These are phyloP conservation scores for Chlorospingus semifuscus DNA, from an alignment of 2,797 vertebrate genomes.

Conservation along the genomic window DNA sequence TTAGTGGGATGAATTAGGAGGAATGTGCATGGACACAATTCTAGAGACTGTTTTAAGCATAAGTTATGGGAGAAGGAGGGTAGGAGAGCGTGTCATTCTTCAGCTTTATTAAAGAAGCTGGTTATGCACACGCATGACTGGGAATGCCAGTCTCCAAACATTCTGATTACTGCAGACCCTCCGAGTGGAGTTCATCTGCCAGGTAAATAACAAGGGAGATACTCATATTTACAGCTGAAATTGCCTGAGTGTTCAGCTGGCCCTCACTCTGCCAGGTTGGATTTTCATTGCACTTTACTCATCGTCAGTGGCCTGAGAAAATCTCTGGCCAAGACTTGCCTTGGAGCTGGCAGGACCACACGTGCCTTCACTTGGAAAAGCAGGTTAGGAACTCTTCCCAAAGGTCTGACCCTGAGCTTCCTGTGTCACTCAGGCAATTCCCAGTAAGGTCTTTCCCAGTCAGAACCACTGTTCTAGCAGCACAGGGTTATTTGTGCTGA, in stretches of 20 bases:
- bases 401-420: background rate
- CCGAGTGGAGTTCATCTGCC: background rate
- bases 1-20: background rate
- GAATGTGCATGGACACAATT: background rate
- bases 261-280: background rate
- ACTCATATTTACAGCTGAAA: background rate
- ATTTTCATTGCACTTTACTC: background rate
- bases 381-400: background rate
- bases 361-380: background rate
- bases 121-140: background rate
- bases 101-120: background rate
- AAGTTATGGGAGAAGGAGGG: background rate
- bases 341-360: accelerated
- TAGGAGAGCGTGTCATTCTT: background rate
- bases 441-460: background rate
- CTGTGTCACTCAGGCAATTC: background rate
- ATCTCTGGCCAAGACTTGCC: background rate
- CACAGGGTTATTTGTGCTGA: background rate
- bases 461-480: background rate
- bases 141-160: background rate
- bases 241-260: background rate
- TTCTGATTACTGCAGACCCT: background rate
- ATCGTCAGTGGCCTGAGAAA: accelerated
- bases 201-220: background rate
- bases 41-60: background rate